phyloP scores from a whole-genome alignment of 2,113 vertebrate species.

The Cinclus mexicanus region DNA sequence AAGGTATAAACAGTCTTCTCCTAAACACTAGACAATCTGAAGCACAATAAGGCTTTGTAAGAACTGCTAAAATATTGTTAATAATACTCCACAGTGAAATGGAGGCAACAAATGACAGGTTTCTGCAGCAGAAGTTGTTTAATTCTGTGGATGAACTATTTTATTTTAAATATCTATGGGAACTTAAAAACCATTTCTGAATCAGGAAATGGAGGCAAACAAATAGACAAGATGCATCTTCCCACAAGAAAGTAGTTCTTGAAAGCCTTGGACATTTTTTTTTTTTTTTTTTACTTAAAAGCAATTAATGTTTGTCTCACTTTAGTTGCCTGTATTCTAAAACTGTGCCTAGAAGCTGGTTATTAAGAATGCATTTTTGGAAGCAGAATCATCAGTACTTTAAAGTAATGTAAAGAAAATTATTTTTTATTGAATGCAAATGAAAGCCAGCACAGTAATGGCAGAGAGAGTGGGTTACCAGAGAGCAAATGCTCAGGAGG shows the following conservation, averaged over 20 bases:
- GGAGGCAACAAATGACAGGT: neutral
- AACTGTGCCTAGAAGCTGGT: neutral
- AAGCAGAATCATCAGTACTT: neutral
- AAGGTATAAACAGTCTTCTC: neutral
- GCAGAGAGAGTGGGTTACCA: neutral
- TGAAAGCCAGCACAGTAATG: neutral
- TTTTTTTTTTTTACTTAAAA: neutral
- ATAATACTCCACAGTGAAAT: neutral
- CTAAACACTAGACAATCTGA: neutral
- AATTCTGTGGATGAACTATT: neutral
- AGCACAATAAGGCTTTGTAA: neutral
- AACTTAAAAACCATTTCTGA: neutral
- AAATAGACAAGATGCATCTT: neutral
- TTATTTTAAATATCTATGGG: neutral
- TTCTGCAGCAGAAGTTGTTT: neutral
- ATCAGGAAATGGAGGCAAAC: neutral
- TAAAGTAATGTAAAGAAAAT: conserved; percentile 8
- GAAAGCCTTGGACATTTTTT: neutral
- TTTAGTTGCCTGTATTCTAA: neutral
- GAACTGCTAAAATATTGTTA: neutral
- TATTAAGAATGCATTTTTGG: conserved; percentile 2
- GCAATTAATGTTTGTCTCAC: neutral
- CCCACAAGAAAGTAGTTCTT: neutral
- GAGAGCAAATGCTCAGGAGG: neutral
- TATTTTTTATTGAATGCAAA: neutral